Base-by-base conservation (phyloP, 2,888 invertebrate species). In the Pristionchus entomophagus region DNA sequence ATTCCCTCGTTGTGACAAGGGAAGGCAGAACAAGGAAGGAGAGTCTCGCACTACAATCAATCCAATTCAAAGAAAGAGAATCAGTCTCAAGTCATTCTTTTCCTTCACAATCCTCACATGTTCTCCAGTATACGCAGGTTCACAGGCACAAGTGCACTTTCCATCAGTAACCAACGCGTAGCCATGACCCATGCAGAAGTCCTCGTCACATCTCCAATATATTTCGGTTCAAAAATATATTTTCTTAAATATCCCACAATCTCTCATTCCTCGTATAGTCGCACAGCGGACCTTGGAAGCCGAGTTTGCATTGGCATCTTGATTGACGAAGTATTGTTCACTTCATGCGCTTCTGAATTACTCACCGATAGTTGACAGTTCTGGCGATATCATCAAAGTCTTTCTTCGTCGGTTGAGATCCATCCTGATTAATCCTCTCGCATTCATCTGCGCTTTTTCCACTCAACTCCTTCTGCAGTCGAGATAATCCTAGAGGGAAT, bases 171-270 rank as follows among this genome's bases (percentile, higher is more conserved):
- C 8, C 5, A 80, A 5, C 0, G 78, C 32, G 51, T 51, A 80
- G 8, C 78, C 78, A 32, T 80, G 78, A 10, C 51, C 78, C 78
- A 80, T 80, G 51, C 78, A 80, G 51, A 80, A 80, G 51, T 80
- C 78, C 78, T 80, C 78, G 29, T 80, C 78, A n/a, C 78, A 80
- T 51, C 78, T 80, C 26, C 29, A 65, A 29, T 32, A 35, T 29
- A 32, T 8, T n/a, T 41, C 8, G 12, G n/a, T 14, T 3, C 12
- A 22, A 14, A 8, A 5, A n/a, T 14, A 12, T 22, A 45, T 26
- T 49, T 12, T 80, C 35, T 2, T 8, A 1, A 14, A 10, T 1
- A 17, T 80, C 78, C 19, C 51, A 80, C 78, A 80, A 35, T 80
- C 78, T 29, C 17, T 80, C 78, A 49, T 80, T 35, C 32, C 41